Percentiles rank a stretch among this genome's conserved stretches.
These are phyloP conservation scores for Peucedramus taeniatus DNA, from an alignment of 2,113 vertebrate species.

Conservation along the genomic window DNA sequence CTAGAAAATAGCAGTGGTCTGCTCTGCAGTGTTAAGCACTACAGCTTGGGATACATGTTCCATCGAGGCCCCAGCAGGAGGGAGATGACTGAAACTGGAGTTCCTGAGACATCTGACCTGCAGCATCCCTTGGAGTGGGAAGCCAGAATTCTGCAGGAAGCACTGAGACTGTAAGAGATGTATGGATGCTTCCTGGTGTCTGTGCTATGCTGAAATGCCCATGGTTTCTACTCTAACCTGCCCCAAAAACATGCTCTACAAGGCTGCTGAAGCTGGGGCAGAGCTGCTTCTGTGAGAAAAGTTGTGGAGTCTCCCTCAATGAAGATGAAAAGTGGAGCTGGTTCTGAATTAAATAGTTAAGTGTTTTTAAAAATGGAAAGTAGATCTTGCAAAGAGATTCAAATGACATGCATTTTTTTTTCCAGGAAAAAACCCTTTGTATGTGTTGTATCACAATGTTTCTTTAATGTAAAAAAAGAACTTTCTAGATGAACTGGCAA, in stretches of 20 bases:
- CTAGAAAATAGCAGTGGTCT: neutral
- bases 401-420: neutral
- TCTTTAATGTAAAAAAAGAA: neutral
- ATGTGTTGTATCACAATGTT: neutral
- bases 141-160: neutral
- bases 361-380: neutral
- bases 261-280: neutral
- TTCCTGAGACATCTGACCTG: neutral
- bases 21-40: neutral
- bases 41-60: neutral
- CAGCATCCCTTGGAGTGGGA: neutral
- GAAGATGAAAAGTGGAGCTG: neutral
- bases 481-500: neutral
- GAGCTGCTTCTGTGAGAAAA: neutral
- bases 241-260: neutral
- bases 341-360: neutral
- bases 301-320: neutral
- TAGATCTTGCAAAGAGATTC: neutral
- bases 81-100: neutral
- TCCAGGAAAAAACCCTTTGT: neutral
- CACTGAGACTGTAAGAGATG: neutral
- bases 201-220: neutral
- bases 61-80: fast-evolving
- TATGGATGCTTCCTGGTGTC: neutral
- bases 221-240: neutral